Conservation (phyloP, 2,797 vertebrate species). For the Sternotherus odoratus region DNA sequence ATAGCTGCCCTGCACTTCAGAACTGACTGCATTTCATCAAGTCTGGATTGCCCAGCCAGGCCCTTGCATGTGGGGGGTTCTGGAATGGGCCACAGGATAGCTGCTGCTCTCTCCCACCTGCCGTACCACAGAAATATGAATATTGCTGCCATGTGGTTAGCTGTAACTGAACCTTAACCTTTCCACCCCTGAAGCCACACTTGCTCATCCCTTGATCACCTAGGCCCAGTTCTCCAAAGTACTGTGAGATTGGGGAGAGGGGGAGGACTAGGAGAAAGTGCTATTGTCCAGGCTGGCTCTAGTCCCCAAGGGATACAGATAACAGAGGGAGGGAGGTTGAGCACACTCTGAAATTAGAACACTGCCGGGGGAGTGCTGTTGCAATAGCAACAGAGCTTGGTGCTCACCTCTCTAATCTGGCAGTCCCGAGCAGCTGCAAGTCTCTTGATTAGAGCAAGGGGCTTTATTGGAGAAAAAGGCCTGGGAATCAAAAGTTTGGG, state of each 20-base stretch:
- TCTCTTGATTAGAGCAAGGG: not conserved
- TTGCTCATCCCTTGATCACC: not conserved
- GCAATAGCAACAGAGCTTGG: not conserved
- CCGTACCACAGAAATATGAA: not conserved
- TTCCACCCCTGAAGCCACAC: not conserved
- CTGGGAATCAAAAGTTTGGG: not conserved
- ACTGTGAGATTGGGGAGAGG: not conserved
- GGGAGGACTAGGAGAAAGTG: not conserved
- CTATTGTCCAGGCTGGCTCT: not conserved
- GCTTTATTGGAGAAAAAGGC: not conserved
- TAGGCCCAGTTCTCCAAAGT: not conserved
- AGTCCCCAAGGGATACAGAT: not conserved
- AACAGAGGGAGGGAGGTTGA: not conserved
- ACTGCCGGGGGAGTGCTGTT: no score
- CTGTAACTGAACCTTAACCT: not conserved
- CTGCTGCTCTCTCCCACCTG: not conserved
- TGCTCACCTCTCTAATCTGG: not conserved
- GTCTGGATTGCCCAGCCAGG: not conserved
- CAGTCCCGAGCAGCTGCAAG: not conserved
- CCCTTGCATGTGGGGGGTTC: not conserved
- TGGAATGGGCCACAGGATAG: not conserved
- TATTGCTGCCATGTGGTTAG: not conserved
- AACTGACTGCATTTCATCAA: not conserved
- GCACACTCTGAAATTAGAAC: not conserved
- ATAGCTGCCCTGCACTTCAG: not conserved